A percentile compares a stretch with the other conserved stretches of the same genome.
Conservation (phyloP, 2,888 invertebrate species). For the Metalampra italica region DNA sequence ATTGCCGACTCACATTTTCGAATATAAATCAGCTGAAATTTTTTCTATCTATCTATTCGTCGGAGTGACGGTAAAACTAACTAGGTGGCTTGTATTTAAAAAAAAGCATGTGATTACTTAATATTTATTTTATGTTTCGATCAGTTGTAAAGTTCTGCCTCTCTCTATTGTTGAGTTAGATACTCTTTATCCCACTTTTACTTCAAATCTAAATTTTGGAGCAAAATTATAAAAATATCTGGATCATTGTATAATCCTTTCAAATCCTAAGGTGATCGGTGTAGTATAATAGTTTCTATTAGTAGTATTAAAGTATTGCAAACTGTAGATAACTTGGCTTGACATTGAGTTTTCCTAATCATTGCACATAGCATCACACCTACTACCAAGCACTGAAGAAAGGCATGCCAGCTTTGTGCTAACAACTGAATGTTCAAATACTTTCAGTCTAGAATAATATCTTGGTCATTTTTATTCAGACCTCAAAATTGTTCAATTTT, state of each 20-base stretch:
- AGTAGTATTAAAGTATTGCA: constrained; percentile 1
- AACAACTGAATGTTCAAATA: constrained; percentile 28
- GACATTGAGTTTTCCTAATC: constrained; percentile 3
- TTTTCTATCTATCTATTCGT: too few species aligned
- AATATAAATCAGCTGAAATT: too few species aligned
- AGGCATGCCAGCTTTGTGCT: constrained; percentile 35
- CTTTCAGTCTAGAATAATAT: constrained; percentile 21
- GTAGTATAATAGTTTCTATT: not conserved
- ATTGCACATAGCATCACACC: constrained; percentile 3
- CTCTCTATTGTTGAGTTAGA: too few species aligned
- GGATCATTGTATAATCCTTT: not conserved
- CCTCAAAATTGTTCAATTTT: constrained; percentile 43
- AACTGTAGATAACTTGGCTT: constrained; percentile 3
- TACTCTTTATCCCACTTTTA: too few species aligned
- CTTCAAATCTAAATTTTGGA: too few species aligned
- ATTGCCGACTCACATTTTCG: too few species aligned
- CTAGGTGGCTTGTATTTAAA: too few species aligned
- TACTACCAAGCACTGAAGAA: constrained; percentile 19
- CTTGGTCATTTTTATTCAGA: constrained; percentile 18
- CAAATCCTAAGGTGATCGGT: not conserved
- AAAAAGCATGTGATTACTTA: too few species aligned
- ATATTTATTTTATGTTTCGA: too few species aligned
- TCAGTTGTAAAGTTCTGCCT: too few species aligned
- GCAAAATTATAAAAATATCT: too few species aligned
- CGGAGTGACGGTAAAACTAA: too few species aligned